phyloP scores from a whole-genome alignment of 2,888 invertebrate species.

The Dolichopus griseipennis region DNA sequence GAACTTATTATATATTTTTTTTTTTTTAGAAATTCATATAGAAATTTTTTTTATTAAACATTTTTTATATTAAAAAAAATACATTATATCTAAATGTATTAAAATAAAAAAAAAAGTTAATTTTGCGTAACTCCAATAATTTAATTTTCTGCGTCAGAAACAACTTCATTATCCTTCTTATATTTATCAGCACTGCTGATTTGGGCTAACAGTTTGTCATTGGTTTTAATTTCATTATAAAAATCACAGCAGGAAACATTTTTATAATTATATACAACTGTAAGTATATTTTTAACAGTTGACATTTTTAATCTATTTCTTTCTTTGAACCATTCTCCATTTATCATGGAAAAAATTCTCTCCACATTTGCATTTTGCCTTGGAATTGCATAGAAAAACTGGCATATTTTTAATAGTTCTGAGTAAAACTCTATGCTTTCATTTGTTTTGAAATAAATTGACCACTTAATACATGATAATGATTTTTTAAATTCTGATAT shows the following conservation, averaged over 20 bases:
- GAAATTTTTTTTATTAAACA: too few relatives aligned
- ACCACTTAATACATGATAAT: neutral
- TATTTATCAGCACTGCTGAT: conserved; percentile 10
- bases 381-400: conserved; percentile 8
- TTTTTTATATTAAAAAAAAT: too few relatives aligned
- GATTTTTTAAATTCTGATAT: neutral
- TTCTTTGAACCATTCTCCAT: neutral
- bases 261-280: conserved; percentile 7
- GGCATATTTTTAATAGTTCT: neutral
- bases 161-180: neutral
- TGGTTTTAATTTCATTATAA: conserved; percentile 8
- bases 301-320: conserved; percentile 9
- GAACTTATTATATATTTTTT: too few relatives aligned
- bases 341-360: conserved; percentile 5
- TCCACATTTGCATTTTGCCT: conserved; percentile 9
- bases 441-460: conserved; percentile 5
- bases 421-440: neutral
- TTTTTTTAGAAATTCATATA: too few relatives aligned
- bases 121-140: too few relatives aligned
- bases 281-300: conserved; percentile 7
- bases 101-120: too few relatives aligned
- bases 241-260: conserved; percentile 5
- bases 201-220: conserved; percentile 6
- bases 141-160: neutral
- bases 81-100: too few relatives aligned